Percentiles rank a stretch among this genome's conserved stretches.
phyloP scores from a whole-genome alignment of 2,888 invertebrate genomes.

The Rhogogaster chlorosoma region DNA sequence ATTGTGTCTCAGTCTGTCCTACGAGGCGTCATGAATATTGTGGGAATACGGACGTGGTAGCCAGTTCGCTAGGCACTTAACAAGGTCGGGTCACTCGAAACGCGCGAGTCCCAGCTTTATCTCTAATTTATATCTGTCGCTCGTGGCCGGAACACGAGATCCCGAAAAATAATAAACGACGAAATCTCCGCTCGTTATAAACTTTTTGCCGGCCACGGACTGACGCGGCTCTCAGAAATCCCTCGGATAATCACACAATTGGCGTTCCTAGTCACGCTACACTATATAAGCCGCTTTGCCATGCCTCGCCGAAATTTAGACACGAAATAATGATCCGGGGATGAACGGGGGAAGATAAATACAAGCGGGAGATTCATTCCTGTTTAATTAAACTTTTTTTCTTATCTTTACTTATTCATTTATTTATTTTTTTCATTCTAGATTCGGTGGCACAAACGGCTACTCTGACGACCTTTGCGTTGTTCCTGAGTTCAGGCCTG shows the following conservation, averaged over 20 bases:
- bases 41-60: slow-evolving; percentile 4
- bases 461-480: slow-evolving; percentile 73
- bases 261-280: neutral
- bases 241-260: neutral
- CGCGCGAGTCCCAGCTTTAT: neutral
- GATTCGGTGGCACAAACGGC: slow-evolving; percentile 75
- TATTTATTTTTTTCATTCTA: too few relatives aligned
- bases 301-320: neutral
- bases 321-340: neutral
- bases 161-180: neutral
- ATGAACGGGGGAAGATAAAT: neutral
- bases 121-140: slow-evolving; percentile 14
- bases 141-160: slow-evolving; percentile 10
- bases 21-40: neutral
- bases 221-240: slow-evolving; percentile 1
- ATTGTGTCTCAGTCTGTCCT: neutral
- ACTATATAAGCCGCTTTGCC: neutral
- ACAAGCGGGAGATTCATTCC: neutral
- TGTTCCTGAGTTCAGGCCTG: slow-evolving; percentile 71
- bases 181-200: neutral
- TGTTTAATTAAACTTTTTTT: neutral
- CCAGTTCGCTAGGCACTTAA: slow-evolving; percentile 7
- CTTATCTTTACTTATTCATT: neutral
- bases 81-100: slow-evolving; percentile 23
- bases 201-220: neutral